Conservation (phyloP, 2,888 invertebrate species). For the Watsonalla cultraria region DNA sequence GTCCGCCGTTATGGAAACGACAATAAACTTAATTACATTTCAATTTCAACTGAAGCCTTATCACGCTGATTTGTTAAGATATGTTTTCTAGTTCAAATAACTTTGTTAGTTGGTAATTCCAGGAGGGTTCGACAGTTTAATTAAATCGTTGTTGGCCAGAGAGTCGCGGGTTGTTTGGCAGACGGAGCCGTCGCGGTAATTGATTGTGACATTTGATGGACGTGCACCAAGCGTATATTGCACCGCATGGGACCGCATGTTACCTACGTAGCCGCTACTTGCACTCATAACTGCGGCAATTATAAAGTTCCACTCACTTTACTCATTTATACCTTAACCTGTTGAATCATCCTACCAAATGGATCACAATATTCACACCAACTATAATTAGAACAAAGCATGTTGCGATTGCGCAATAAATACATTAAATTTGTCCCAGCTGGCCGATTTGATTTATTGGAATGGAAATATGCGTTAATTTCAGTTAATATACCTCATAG, state of each 20-base stretch:
- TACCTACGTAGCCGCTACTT: neutral
- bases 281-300: neutral
- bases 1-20: constrained; percentile 58
- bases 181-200: constrained; percentile 53
- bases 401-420: neutral
- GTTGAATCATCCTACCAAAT: neutral
- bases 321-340: neutral
- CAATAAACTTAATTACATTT: constrained; percentile 60
- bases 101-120: constrained; percentile 14
- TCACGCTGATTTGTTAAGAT: constrained; percentile 21
- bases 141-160: constrained; percentile 39
- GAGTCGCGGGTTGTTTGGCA: constrained; percentile 27
- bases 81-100: constrained; percentile 2
- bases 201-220: constrained; percentile 75
- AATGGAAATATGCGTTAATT: constrained; percentile 14
- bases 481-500: constrained; percentile 31
- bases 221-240: constrained; percentile 54
- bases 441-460: neutral
- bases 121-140: constrained; percentile 45
- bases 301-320: neutral
- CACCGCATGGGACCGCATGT: constrained; percentile 48
- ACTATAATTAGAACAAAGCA: neutral
- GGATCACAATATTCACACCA: neutral
- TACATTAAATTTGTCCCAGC: neutral
- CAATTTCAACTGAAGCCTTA: constrained; percentile 39